Conservation (phyloP, 2,797 vertebrate species). For the Sebastes goodei region DNA sequence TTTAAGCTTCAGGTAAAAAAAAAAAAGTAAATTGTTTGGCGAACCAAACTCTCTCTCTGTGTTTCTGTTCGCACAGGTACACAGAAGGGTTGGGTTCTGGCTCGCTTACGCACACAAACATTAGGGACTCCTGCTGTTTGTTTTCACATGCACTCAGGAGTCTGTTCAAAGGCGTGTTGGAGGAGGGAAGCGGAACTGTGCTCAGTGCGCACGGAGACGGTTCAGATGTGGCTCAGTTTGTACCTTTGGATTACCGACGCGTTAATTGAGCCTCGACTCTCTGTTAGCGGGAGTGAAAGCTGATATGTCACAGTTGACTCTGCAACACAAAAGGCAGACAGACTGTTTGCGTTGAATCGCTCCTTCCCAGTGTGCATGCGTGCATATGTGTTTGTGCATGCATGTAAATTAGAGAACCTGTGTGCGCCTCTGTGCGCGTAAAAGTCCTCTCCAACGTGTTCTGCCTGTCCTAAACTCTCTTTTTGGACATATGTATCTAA, state of each 20-base stretch:
- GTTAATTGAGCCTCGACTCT: slow-evolving; percentile 20
- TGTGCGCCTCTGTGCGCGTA: neutral
- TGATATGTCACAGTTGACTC: slow-evolving; percentile 41
- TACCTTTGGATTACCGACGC: slow-evolving; percentile 24
- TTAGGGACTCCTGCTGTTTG: slow-evolving; percentile 1
- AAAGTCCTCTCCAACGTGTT: neutral
- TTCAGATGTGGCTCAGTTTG: slow-evolving; percentile 8
- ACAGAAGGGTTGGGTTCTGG: slow-evolving; percentile 51
- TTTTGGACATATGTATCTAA: neutral
- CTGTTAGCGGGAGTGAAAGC: slow-evolving; percentile 42
- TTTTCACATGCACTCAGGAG: slow-evolving; percentile 10
- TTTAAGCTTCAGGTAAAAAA: slow-evolving; percentile 1
- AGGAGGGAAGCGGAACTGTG: neutral
- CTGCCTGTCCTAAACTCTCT: neutral
- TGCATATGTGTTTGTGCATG: slow-evolving; percentile 18
- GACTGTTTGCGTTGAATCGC: neutral
- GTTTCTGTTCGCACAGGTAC: slow-evolving; percentile 49
- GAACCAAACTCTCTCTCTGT: slow-evolving; percentile 46
- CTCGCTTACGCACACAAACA: slow-evolving; percentile 19
- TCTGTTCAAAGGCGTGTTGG: neutral
- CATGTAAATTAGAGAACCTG: neutral
- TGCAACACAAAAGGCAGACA: slow-evolving; percentile 1
- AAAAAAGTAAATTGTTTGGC: slow-evolving; percentile 43
- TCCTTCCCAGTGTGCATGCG: neutral
- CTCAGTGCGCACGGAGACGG: slow-evolving; percentile 19